A percentile compares a stretch with the other conserved stretches of the same genome.
phyloP scores from a whole-genome alignment of 92 coral and sea anemone genomes.

The Paramuricea clavata region DNA sequence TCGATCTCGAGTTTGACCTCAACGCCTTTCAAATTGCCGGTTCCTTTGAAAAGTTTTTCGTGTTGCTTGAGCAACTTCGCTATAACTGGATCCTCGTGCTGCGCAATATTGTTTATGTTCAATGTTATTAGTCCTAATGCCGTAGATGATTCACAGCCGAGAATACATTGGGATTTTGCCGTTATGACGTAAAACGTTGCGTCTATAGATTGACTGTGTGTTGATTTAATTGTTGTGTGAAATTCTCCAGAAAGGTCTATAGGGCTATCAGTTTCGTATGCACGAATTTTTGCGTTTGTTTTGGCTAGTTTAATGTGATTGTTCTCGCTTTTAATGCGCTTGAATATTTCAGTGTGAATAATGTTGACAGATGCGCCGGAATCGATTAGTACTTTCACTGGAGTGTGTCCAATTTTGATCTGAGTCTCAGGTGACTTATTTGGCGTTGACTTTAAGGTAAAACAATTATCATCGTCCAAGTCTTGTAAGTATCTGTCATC shows the following conservation, averaged over 20 bases:
- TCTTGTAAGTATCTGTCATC: conserved; percentile 38
- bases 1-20: no score
- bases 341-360: no score
- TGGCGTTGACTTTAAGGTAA: no score
- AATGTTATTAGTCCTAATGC: no score
- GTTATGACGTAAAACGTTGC: conserved; percentile 53
- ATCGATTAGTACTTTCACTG: background rate
- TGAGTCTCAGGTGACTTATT: background rate
- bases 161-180: background rate
- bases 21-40: no score
- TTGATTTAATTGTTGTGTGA: no score
- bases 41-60: conserved; percentile 46
- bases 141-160: no score
- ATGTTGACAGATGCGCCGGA: background rate
- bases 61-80: conserved; percentile 22
- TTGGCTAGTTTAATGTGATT: background rate
- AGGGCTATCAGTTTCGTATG: conserved; percentile 45
- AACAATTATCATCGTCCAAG: conserved; percentile 13
- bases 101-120: no score
- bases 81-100: conserved; percentile 37
- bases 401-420: background rate
- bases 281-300: background rate
- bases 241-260: conserved; percentile 37
- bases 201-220: no score
- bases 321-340: no score